A percentile compares a stretch with the other conserved stretches of the same genome.
Evolutionary conservation across 2,113 vertebrate species (phyloP).

Genomic region (Cyprinus carpio): DNA sequence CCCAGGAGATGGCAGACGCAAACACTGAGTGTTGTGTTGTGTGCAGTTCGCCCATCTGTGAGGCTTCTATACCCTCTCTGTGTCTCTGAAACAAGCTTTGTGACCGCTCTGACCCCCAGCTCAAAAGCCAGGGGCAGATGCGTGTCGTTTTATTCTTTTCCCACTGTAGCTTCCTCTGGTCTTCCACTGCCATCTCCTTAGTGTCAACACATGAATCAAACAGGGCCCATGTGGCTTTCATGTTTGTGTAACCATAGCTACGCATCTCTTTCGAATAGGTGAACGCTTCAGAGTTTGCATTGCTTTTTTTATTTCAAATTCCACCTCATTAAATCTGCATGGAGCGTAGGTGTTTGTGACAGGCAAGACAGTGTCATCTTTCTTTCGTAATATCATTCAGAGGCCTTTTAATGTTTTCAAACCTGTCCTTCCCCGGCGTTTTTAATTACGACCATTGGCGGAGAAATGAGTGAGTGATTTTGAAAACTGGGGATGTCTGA

Average conservation of each 20-base stretch:
- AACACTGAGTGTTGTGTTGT: conserved; percentile 57
- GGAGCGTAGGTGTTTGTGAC: conserved; percentile 62
- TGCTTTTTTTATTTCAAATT: conserved; percentile 58
- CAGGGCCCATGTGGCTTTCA: conserved; percentile 70
- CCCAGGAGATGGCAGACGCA: conserved; percentile 22
- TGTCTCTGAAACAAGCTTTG: conserved; percentile 36
- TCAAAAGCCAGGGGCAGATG: conserved; percentile 52
- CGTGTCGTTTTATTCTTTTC: conserved; percentile 34
- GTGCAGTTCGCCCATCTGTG: conserved; percentile 27
- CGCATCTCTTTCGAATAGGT: conserved; percentile 71
- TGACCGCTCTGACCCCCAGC: conserved; percentile 33
- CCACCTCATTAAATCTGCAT: conserved; percentile 74
- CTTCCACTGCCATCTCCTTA: conserved; percentile 32
- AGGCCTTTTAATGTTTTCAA: conserved; percentile 59
- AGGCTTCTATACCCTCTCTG: conserved; percentile 51
- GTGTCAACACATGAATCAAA: conserved; percentile 67
- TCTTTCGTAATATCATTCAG: conserved; percentile 64
- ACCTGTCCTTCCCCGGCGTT: conserved; percentile 61
- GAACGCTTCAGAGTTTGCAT: conserved; percentile 67
- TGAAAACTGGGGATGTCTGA: conserved; percentile 39
- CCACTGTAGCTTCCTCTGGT: background rate
- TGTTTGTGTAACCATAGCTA: conserved; percentile 79
- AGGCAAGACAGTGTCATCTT: conserved; percentile 56
- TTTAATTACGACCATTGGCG: conserved; percentile 61
- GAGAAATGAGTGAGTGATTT: background rate